Evolutionary conservation across 1,140 invertebrate genomes (phyloP).

Genomic region (Rhynchophorus ferrugineus): DNA sequence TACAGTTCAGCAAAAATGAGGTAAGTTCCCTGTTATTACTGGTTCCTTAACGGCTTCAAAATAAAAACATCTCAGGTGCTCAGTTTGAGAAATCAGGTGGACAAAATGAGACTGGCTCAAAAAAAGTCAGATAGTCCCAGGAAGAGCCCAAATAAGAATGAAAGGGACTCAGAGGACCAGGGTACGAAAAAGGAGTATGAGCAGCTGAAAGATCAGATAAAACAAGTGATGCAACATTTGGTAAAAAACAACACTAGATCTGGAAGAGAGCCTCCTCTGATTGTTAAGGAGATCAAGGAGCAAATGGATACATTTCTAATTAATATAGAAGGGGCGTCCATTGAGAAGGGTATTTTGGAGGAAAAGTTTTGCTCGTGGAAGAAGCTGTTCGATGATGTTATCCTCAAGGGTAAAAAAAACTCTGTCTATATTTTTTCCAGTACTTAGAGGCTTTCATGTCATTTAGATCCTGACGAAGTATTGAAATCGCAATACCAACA

Average conservation of each 20-base stretch:
- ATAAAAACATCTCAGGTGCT: background rate
- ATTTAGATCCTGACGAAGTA: constrained; percentile 10
- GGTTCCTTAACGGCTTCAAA: background rate
- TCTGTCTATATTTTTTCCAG: background rate
- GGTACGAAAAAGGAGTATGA: constrained; percentile 24
- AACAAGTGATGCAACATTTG: constrained; percentile 21
- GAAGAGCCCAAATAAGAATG: background rate
- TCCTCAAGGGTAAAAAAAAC: background rate
- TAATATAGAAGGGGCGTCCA: background rate
- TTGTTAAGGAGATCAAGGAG: constrained; percentile 11
- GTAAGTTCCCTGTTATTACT: background rate
- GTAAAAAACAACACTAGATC: constrained; percentile 12
- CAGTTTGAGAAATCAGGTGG: constrained; percentile 8
- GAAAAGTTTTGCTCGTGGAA: constrained; percentile 25
- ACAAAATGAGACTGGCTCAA: constrained; percentile 12
- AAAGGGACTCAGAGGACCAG: constrained; percentile 1
- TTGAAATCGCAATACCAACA: constrained; percentile 20
- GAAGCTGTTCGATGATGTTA: constrained; percentile 20
- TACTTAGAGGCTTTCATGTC: background rate
- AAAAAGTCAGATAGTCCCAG: constrained; percentile 1
- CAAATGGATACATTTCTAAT: constrained; percentile 20
- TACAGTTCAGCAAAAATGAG: constrained; percentile 6
- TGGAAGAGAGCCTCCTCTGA: constrained; percentile 3
- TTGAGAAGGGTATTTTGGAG: constrained; percentile 22
- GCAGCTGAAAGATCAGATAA: constrained; percentile 17